Evolutionary conservation across 2,888 invertebrate genomes (phyloP).

Genomic region (Ephialtes manifestator): DNA sequence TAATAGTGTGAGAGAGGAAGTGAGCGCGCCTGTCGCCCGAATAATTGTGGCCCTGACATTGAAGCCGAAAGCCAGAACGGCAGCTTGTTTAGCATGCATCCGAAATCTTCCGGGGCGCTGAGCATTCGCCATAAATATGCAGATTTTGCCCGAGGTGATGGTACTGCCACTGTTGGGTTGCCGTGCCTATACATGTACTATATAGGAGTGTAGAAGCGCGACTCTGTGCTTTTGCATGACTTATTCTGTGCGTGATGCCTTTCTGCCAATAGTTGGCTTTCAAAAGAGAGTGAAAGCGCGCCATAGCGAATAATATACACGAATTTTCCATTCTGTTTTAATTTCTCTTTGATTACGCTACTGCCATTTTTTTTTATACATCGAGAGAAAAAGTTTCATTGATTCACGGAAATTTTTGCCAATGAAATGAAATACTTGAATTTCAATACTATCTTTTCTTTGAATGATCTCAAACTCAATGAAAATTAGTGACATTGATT

Average conservation of each 20-base stretch:
- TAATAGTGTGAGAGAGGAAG: constrained; percentile 29
- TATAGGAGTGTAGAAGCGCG: not conserved
- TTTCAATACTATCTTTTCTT: no score
- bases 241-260: constrained; percentile 27
- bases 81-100: constrained; percentile 81
- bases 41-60: constrained; percentile 70
- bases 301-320: constrained; percentile 20
- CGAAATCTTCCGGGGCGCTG: constrained; percentile 80
- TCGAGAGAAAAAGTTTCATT: no score
- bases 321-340: not conserved
- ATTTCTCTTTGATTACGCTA: constrained; percentile 29
- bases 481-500: no score
- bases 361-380: no score
- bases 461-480: no score
- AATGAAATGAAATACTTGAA: no score
- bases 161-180: constrained; percentile 49
- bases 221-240: constrained; percentile 38
- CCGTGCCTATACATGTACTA: constrained; percentile 37
- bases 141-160: constrained; percentile 75
- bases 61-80: constrained; percentile 63
- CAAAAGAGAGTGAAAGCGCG: constrained; percentile 31
- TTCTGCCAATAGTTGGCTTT: constrained; percentile 32
- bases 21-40: constrained; percentile 55
- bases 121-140: constrained; percentile 82
- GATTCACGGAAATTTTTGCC: no score